Evolutionary conservation across 1,140 invertebrate species (phyloP), one percentile per base, ranked within the genome.

Genomic region (Idris sp.): DNA sequence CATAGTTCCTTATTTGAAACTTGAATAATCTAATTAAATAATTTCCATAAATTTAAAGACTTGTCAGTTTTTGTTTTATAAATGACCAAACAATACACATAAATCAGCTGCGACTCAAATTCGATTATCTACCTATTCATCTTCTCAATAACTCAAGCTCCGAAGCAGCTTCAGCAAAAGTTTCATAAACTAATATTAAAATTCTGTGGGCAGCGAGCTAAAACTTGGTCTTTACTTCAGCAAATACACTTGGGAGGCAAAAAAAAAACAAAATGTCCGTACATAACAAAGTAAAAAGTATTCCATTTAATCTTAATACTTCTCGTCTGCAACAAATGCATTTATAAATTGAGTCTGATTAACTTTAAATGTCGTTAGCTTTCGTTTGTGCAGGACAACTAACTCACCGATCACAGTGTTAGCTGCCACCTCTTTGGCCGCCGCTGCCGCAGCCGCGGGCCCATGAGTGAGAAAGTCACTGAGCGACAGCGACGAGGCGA

Each of bases 401-500:
- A 59, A 83, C 86, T 86, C 74, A 88, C 86, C 89, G 58, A 90
- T 89, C 40, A 90, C 89, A 56, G 87, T 88, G 58, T 84, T 87
- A 16, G 87, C 86, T 15, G 87, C 88, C 11, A 86, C 86, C 58
- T 86, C 87, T 68, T 89, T 89, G 41, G 87, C 86, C 74, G 90
- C 89, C 35, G 91, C 91, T 56, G 90, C 91, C 69, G 90, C 89
- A 0, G 87, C 86, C 2, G 89, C 85, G 5, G 87, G 84, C 53
- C 91, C 91, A 76, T 93, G 93, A 48, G 93, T 92, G 43, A 96
- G 83, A 82, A 96, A 95, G 84, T 96, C 95, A 46, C 94, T 94
- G 19, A 96, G 87, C 31, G 94, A 96, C 75, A 96, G 84, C 18
- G 94, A 94, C 36, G 94, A 95, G 4, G 95, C 95, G 54, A 97